Conservation (phyloP, 2,888 invertebrate species). For the Galeruca laticollis region DNA sequence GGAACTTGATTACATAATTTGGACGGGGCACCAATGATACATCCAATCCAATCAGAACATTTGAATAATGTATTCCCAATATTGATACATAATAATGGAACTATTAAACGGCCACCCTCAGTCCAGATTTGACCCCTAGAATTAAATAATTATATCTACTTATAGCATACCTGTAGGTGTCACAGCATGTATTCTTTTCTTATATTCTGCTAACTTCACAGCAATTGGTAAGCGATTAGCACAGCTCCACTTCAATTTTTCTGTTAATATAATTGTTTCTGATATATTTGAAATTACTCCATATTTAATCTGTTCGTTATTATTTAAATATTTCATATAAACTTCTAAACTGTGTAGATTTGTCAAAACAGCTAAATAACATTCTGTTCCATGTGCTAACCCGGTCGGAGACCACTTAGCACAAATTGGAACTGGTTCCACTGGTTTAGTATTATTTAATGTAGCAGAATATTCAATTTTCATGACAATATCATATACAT, state of each 20-base stretch:
- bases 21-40: too few relatives aligned
- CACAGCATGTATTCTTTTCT: slow-evolving; percentile 53
- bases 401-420: slow-evolving; percentile 60
- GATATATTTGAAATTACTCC: slow-evolving; percentile 55
- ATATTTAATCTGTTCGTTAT: slow-evolving; percentile 55
- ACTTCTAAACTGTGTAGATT: slow-evolving; percentile 59
- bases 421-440: slow-evolving; percentile 49
- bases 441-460: slow-evolving; percentile 48
- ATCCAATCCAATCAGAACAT: too few relatives aligned
- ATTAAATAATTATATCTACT: too few relatives aligned
- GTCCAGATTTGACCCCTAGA: too few relatives aligned
- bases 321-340: slow-evolving; percentile 53
- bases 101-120: too few relatives aligned
- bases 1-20: too few relatives aligned
- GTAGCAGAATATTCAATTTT: slow-evolving; percentile 55
- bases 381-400: slow-evolving; percentile 53
- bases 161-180: slow-evolving; percentile 54
- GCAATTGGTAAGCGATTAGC: slow-evolving; percentile 42
- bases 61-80: too few relatives aligned
- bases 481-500: slow-evolving; percentile 57
- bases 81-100: too few relatives aligned
- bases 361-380: slow-evolving; percentile 57
- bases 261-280: slow-evolving; percentile 53
- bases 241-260: slow-evolving; percentile 52
- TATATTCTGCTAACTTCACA: slow-evolving; percentile 54